These are phyloP conservation scores for Novumbra hubbsi DNA, from an alignment of 2,797 vertebrate genomes.

Conservation along the genomic window DNA sequence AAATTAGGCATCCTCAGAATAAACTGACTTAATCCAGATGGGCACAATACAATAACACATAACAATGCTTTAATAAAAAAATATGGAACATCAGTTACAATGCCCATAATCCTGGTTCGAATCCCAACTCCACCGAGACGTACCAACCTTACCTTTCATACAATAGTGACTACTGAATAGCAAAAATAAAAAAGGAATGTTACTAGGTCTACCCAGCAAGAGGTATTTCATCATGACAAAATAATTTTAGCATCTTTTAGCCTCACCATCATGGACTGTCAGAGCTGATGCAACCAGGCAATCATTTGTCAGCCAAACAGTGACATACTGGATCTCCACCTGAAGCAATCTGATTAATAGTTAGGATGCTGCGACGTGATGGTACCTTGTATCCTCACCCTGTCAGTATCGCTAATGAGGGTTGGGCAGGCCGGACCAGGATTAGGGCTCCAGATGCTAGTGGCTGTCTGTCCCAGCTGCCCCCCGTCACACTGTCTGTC, in stretches of 20 bases:
- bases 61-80: no score
- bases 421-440: slow-evolving; percentile 47
- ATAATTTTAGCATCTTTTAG: neutral
- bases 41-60: no score
- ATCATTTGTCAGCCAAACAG: neutral
- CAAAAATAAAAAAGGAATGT: neutral
- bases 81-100: no score
- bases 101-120: no score
- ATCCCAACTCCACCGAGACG: no score
- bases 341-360: slow-evolving; percentile 65
- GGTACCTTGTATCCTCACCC: slow-evolving; percentile 27
- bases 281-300: neutral
- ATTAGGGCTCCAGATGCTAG: slow-evolving; percentile 73
- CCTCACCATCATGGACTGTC: neutral
- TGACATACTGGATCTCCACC: neutral
- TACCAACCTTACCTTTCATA: neutral
- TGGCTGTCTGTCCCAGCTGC: slow-evolving; percentile 30
- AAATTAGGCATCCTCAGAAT: neutral
- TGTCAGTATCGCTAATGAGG: slow-evolving; percentile 46
- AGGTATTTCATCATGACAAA: neutral
- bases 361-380: neutral
- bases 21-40: neutral
- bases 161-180: no score
- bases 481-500: slow-evolving; percentile 15
- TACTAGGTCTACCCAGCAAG: neutral